Base-by-base conservation (phyloP, 2,113 vertebrate species). In the Rhinogobius similis region DNA sequence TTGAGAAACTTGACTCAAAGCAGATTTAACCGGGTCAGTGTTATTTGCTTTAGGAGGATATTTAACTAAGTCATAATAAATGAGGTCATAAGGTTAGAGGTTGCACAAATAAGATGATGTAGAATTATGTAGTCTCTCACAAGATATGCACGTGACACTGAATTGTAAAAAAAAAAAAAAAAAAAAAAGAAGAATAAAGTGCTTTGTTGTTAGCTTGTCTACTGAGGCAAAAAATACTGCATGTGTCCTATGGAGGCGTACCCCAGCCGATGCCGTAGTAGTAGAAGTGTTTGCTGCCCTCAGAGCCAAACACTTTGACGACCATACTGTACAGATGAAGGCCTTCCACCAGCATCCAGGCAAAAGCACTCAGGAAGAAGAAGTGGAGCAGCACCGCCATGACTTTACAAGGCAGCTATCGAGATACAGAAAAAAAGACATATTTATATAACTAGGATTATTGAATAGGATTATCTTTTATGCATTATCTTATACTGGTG, bases 281-380 rank as follows among this genome's bases (percentile, higher is more conserved):
- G 82, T 96, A 97, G 21, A 93, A 89, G 79, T 94, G 97, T 74
- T 97, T 97, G 94, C 96, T 95, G 76, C 94, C 94, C 86, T 99
- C 97, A 0, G 97, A 98, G 55, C 96, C 96, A 6, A 99, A 99
- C 75, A 98, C 97, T 88, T 95, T 97, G 86, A 98, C 89, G 74
- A 98, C 97, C 96, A 98, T 95, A 64, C 96, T 97, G 93, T 98
- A 98, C 24, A 99, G 95, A 79, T 98, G 97, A 72, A 99, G 93
- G 24, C 97, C 98, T 82, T 99, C 97, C 84, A 96, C 95, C 86
- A 99, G 90, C 98, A 99, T 99, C 98, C 98, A 99, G 0, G 97
- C 94, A 55, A 99, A 99, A 0, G 94, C 93, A 52, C 96, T 96
- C 88, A 99, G 89, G 86, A 98, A 98, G 93, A 98, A 97, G 93